Evolutionary conservation across 2,888 invertebrate species (phyloP).

Genomic region (Hartigia nigra): DNA sequence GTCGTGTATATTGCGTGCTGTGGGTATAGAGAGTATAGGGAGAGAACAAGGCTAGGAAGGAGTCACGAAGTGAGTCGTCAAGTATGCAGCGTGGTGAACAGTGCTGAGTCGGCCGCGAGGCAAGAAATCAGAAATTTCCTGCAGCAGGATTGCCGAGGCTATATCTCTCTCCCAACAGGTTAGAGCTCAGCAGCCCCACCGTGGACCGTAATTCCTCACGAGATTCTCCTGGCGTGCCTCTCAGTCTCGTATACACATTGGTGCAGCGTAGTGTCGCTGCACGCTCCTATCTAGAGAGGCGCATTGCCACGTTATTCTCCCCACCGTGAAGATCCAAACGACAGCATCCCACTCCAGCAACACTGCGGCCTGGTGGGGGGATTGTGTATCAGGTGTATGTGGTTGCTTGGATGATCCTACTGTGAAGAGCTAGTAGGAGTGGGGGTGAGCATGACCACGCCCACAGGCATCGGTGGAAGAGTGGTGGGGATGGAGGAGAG

Average conservation of each 20-base stretch:
- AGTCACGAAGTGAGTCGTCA: constrained; percentile 24
- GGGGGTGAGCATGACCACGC: neutral
- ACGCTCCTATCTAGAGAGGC: constrained; percentile 1
- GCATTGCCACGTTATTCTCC: neutral
- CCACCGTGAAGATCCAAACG: neutral
- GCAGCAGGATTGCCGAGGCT: constrained; percentile 3
- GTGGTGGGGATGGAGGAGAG: constrained; percentile 28
- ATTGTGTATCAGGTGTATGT: neutral
- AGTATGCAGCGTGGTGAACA: constrained; percentile 12
- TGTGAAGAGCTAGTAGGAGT: neutral
- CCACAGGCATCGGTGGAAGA: neutral
- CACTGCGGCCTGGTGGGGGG: neutral
- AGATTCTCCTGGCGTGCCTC: neutral
- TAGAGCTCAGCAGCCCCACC: constrained; percentile 10
- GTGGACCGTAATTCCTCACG: neutral
- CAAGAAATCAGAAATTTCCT: constrained; percentile 26
- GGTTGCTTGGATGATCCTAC: neutral
- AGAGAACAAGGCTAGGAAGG: neutral
- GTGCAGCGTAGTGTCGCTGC: constrained; percentile 4
- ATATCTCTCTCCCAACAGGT: constrained; percentile 8
- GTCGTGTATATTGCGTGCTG: neutral
- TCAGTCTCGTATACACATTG: neutral
- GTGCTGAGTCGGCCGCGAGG: constrained; percentile 18
- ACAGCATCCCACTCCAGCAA: neutral
- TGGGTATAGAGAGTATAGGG: neutral